phyloP scores from a whole-genome alignment of 2,888 invertebrate genomes.

The Eupithecia exiguata region DNA sequence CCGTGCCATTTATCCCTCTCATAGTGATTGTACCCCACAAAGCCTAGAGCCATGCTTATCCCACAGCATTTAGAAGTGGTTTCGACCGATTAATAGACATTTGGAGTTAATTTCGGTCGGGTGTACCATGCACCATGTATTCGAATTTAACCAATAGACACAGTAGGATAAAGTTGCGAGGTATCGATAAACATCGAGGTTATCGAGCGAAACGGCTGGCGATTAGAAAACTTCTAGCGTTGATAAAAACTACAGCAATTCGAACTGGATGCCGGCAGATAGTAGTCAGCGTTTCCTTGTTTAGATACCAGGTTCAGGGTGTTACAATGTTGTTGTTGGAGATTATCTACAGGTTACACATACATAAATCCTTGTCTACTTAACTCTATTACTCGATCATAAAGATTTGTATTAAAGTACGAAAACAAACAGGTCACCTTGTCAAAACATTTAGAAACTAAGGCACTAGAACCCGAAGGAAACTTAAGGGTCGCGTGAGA shows the following conservation, averaged over 20 bases:
- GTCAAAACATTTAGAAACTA: constrained; percentile 4
- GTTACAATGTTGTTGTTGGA: constrained; percentile 5
- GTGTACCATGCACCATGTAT: neutral
- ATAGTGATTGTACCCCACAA: neutral
- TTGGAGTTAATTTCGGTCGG: neutral
- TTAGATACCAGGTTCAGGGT: neutral
- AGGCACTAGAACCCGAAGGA: neutral
- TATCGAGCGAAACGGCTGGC: constrained; percentile 19
- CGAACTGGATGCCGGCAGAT: constrained; percentile 15
- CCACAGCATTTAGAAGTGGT: neutral
- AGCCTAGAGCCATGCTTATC: neutral
- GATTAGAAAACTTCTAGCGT: constrained; percentile 33
- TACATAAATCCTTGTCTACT: neutral
- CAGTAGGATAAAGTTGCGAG: constrained; percentile 22
- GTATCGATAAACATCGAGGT: constrained; percentile 28
- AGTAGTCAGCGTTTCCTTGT: constrained; percentile 20
- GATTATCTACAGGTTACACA: neutral
- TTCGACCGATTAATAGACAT: neutral
- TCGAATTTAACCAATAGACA: neutral
- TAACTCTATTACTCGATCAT: neutral
- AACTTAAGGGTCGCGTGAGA: neutral
- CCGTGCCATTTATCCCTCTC: neutral
- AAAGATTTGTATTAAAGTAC: neutral
- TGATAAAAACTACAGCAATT: constrained; percentile 33
- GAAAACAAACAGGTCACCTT: neutral